Evolutionary conservation across 2,888 invertebrate genomes (phyloP).

Genomic region (Synanthedon andrenaeformis): DNA sequence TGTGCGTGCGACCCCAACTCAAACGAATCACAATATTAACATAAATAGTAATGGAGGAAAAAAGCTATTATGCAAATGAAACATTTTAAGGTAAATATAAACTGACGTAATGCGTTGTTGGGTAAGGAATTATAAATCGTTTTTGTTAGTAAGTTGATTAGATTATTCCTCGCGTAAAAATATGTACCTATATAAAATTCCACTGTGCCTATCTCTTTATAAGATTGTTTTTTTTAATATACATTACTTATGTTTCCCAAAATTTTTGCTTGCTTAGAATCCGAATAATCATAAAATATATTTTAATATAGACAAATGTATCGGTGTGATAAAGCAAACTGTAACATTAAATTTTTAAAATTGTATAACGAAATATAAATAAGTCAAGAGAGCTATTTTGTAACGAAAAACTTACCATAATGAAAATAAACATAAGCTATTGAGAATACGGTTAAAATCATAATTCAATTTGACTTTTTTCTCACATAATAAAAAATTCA

Average conservation of each 20-base stretch:
- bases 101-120: slow-evolving; percentile 59
- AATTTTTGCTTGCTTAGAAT: no score
- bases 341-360: no score
- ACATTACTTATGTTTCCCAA: neutral
- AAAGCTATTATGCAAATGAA: slow-evolving; percentile 71
- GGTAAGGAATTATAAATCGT: slow-evolving; percentile 59
- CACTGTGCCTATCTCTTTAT: slow-evolving; percentile 31
- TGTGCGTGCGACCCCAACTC: slow-evolving; percentile 64
- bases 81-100: slow-evolving; percentile 67
- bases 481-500: no score
- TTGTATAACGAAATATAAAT: no score
- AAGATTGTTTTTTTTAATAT: neutral
- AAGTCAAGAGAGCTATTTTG: no score
- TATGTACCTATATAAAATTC: slow-evolving; percentile 8
- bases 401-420: no score
- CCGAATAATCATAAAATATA: no score
- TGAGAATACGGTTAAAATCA: no score
- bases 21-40: slow-evolving; percentile 66
- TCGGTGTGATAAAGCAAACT: no score
- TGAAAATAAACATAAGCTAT: no score
- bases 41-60: slow-evolving; percentile 64
- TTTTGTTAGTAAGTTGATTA: slow-evolving; percentile 44
- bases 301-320: no score
- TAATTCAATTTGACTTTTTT: no score
- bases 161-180: slow-evolving; percentile 31